phyloP scores from a whole-genome alignment of 2,113 vertebrate genomes.

The Phocoena phocoena region DNA sequence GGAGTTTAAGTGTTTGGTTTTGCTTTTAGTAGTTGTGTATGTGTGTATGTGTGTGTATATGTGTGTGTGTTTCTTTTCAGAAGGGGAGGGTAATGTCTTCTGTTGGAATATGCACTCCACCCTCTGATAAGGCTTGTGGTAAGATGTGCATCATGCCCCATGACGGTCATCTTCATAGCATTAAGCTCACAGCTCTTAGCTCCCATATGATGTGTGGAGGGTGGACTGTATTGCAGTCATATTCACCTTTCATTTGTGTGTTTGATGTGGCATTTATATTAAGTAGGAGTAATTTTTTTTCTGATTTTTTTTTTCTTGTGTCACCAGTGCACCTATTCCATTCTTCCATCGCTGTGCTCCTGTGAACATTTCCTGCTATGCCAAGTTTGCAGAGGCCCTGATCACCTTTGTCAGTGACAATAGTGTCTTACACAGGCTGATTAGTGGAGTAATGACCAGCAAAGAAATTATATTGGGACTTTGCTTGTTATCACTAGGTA shows the following conservation, averaged over 20 bases:
- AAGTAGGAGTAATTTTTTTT: slow-evolving; percentile 93
- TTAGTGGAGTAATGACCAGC: slow-evolving; percentile 96
- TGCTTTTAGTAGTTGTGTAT: slow-evolving; percentile 57
- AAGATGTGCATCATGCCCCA: slow-evolving; percentile 79
- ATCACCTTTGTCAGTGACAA: slow-evolving; percentile 98
- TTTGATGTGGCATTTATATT: slow-evolving; percentile 92
- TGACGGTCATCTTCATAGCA: slow-evolving; percentile 82
- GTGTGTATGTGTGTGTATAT: slow-evolving; percentile 42
- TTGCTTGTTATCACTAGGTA: slow-evolving; percentile 98
- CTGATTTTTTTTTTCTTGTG: slow-evolving; percentile 92
- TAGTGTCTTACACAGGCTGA: slow-evolving; percentile 96
- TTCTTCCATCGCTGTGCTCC: slow-evolving; percentile 99
- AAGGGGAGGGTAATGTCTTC: slow-evolving; percentile 79
- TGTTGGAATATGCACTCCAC: slow-evolving; percentile 73
- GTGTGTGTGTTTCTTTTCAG: slow-evolving; percentile 63
- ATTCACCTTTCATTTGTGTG: slow-evolving; percentile 90
- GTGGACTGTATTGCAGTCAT: slow-evolving; percentile 84
- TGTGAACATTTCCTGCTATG: slow-evolving; percentile 96
- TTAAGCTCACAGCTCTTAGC: slow-evolving; percentile 81
- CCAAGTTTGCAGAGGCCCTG: slow-evolving; percentile 96
- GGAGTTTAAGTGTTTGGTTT: slow-evolving; percentile 58
- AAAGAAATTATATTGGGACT: slow-evolving; percentile 99
- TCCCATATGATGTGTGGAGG: slow-evolving; percentile 77
- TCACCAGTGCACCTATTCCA: slow-evolving; percentile 94
- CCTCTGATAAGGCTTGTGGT: slow-evolving; percentile 74